phyloP scores from a whole-genome alignment of 2,888 invertebrate genomes.

The Aleiodes leptofemur region DNA sequence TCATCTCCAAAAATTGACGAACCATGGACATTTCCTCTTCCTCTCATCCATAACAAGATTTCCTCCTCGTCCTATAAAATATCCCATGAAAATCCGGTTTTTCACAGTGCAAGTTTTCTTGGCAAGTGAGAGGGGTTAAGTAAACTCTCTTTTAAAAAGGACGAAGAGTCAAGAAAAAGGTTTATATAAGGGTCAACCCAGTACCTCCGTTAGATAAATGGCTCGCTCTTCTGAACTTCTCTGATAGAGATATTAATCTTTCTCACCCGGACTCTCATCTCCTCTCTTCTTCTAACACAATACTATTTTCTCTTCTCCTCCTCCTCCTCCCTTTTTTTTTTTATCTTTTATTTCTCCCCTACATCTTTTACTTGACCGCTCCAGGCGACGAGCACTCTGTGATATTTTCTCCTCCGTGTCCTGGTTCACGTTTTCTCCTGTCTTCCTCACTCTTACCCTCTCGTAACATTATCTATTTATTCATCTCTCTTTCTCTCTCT shows the following conservation, averaged over 20 bases:
- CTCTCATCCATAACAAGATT: conserved; percentile 30
- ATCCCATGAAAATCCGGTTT: conserved; percentile 18
- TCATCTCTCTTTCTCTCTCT: conserved; percentile 23
- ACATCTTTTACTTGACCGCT: conserved; percentile 37
- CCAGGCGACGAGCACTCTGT: conserved; percentile 8
- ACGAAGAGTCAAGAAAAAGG: conserved; percentile 44
- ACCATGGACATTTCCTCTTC: conserved; percentile 28
- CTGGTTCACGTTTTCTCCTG: conserved; percentile 38
- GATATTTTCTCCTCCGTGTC: conserved; percentile 38
- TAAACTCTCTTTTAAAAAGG: conserved; percentile 60
- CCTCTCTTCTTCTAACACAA: conserved; percentile 38
- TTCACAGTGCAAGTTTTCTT: conserved; percentile 1
- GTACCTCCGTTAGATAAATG: conserved; percentile 66
- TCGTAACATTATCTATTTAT: conserved; percentile 44
- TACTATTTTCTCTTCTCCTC: conserved; percentile 29
- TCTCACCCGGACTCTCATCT: conserved; percentile 53
- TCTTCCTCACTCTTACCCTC: conserved; percentile 38
- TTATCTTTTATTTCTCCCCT: conserved; percentile 12
- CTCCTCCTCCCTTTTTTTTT: conserved; percentile 28
- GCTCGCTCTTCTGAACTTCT: conserved; percentile 67
- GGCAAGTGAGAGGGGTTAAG: conserved; percentile 57
- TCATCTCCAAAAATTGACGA: conserved; percentile 24
- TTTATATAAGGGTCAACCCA: conserved; percentile 45
- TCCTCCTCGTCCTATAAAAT: background rate
- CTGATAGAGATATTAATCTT: conserved; percentile 73